phyloP scores from a whole-genome alignment of 2,113 vertebrate species.

The Pseudorasbora parva region DNA sequence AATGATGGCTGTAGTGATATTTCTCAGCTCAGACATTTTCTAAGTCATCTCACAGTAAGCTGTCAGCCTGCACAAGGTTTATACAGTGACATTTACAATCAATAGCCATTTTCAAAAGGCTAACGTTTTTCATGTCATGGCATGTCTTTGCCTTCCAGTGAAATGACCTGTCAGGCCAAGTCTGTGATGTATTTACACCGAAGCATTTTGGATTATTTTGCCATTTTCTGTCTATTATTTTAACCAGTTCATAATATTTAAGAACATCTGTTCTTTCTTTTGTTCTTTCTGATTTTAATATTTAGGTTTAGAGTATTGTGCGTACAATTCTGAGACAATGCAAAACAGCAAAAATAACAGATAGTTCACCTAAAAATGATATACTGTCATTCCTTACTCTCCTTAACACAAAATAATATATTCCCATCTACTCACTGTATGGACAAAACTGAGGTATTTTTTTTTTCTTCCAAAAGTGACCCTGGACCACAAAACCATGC shows the following conservation, averaged over 20 bases:
- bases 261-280: neutral
- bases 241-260: neutral
- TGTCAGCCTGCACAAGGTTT: constrained; percentile 50
- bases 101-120: constrained; percentile 56
- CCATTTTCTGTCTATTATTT: neutral
- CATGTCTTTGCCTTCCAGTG: constrained; percentile 38
- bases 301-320: neutral
- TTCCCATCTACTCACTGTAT: neutral
- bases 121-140: constrained; percentile 49
- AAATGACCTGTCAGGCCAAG: constrained; percentile 14
- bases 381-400: neutral
- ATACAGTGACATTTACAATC: constrained; percentile 55
- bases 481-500: too few species aligned
- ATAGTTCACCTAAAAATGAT: neutral
- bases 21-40: constrained; percentile 55
- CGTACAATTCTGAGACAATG: neutral
- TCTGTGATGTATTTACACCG: constrained; percentile 33
- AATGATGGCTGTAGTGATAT: constrained; percentile 42
- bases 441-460: too few species aligned
- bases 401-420: neutral
- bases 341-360: neutral
- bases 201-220: neutral
- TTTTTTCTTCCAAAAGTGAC: too few species aligned
- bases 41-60: constrained; percentile 46
- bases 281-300: neutral